phyloP scores from a whole-genome alignment of 2,797 vertebrate species.

The Sphaeramia orbicularis region DNA sequence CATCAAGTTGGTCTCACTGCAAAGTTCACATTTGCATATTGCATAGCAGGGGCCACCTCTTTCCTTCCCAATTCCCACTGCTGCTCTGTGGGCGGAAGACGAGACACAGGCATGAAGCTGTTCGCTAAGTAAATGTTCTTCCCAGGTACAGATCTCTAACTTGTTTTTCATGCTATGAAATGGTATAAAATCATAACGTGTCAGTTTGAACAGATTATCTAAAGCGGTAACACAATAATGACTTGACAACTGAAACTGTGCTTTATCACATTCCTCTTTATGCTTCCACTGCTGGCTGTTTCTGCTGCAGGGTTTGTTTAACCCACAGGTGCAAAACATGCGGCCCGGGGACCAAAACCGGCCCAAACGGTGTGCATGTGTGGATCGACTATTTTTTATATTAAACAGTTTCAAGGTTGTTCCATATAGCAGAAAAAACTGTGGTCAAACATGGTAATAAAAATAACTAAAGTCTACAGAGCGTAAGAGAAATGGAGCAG shows the following conservation, averaged over 20 bases:
- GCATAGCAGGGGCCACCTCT: constrained; percentile 39
- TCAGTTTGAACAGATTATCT: not conserved
- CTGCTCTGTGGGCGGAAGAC: constrained; percentile 22
- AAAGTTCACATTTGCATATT: constrained; percentile 87
- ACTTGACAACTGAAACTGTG: not conserved
- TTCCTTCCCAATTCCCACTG: constrained; percentile 21
- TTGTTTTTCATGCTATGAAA: not conserved
- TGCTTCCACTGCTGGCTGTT: too few species aligned
- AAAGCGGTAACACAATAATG: not conserved
- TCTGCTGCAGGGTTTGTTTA: too few species aligned
- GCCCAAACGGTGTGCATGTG: too few species aligned
- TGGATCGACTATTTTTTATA: too few species aligned
- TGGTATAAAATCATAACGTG: not conserved
- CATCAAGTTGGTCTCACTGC: constrained; percentile 56
- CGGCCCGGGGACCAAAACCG: too few species aligned
- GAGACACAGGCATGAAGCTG: constrained; percentile 10
- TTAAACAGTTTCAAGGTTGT: too few species aligned
- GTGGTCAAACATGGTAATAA: too few species aligned
- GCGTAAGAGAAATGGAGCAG: too few species aligned
- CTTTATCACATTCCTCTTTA: not conserved
- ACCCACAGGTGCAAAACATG: too few species aligned
- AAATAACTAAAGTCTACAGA: too few species aligned
- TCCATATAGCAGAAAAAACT: too few species aligned
- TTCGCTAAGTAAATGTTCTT: constrained; percentile 11
- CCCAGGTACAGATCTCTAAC: not conserved